Evolutionary conservation across 2,113 vertebrate genomes (phyloP), one percentile per base, ranked within the genome.

Genomic region (Lota lota): DNA sequence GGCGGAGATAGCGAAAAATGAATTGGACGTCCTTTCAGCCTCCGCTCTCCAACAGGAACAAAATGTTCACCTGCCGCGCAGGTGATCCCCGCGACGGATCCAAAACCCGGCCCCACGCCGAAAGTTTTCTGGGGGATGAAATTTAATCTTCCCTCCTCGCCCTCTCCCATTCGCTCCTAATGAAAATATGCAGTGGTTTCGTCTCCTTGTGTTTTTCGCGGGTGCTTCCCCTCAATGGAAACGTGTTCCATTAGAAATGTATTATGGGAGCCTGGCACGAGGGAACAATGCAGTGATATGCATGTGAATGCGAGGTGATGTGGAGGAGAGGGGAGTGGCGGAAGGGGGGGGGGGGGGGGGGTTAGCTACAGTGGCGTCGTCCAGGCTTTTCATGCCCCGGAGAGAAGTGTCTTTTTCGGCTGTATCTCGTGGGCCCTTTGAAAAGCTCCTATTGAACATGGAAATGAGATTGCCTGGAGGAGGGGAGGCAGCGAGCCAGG

Each of bases 201-300:
- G 67, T 78, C 64, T 77, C 63, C 61, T 57, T 12, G 58, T 3
- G 11, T 60, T 60, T 60, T 60, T 21, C 19, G 1, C 19, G 18
- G 51, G 1, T 62, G 74, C 70, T 74, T 74, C 78, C 56, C 19
- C 56, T 84, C 67, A 78, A 66, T 69, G 57, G 67, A 76, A 77
- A 75, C 72, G 75, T 82, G 79, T 85, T 88, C 72, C 76, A 81
- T 84, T 83, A 88, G 75, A 84, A 82, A 80, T 79, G 70, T 69
- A 74, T 78, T 70, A 68, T 74, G 64, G 64, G 79, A 64, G 61
- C 57, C 64, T 24, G 1, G 69, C 72, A n/a, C 33, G 20, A 6
- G 78, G 65, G 79, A 84, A 85, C 83, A 83, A 82, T 79, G 68
- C 58, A 47, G 67, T 70, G 80, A 87, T 84, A 84, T 88, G 76